A percentile compares a stretch with the other conserved stretches of the same genome.
These are phyloP conservation scores for Arctocebus calabarensis DNA, from an alignment of 2,797 vertebrate genomes.

Conservation along the genomic window DNA sequence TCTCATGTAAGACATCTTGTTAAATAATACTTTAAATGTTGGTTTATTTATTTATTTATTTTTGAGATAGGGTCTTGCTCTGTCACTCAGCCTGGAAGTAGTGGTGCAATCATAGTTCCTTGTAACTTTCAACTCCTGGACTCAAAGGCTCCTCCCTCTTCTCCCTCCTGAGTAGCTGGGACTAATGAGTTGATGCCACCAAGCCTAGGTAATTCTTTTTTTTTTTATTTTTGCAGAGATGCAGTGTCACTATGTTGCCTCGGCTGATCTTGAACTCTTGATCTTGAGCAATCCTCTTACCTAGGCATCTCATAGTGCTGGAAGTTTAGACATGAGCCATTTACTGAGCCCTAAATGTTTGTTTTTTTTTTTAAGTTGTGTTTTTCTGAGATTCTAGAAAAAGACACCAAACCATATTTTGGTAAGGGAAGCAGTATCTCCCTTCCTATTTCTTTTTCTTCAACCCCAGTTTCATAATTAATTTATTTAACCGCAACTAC, in stretches of 20 bases:
- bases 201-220: not conserved
- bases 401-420: constrained; percentile 44
- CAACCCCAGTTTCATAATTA: not conserved
- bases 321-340: not conserved
- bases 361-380: constrained; percentile 18
- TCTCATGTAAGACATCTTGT: constrained; percentile 36
- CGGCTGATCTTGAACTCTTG: not conserved
- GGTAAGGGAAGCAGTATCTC: not conserved
- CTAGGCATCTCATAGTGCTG: not conserved
- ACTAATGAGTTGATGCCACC: not conserved
- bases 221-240: not conserved
- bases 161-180: not conserved
- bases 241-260: not conserved
- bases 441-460: constrained; percentile 28
- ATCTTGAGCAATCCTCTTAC: not conserved
- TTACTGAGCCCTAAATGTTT: not conserved
- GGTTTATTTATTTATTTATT: constrained; percentile 61
- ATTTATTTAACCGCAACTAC: not conserved
- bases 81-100: not conserved
- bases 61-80: not conserved
- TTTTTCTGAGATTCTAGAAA: constrained; percentile 52
- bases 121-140: not conserved
- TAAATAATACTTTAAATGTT: constrained; percentile 22
- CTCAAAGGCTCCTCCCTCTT: not conserved
- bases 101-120: not conserved